phyloP scores from a whole-genome alignment of 2,797 vertebrate species.

The Balearica regulorum region DNA sequence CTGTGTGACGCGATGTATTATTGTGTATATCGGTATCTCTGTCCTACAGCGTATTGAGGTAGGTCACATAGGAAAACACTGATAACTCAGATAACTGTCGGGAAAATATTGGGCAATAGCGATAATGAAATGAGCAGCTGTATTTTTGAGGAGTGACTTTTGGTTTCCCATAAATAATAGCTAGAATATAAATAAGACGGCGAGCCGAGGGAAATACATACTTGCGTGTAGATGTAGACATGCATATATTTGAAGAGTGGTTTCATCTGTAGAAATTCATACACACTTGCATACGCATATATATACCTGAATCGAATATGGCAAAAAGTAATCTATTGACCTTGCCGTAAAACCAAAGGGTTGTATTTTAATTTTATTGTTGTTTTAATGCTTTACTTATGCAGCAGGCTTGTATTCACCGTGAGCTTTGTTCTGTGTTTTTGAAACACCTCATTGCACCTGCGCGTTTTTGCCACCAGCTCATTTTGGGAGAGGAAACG shows the following conservation, averaged over 20 bases:
- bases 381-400: background rate
- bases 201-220: background rate
- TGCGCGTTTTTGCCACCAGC: background rate
- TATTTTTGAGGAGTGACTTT: background rate
- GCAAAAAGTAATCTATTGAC: background rate
- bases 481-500: background rate
- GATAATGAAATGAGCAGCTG: background rate
- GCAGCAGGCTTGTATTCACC: background rate
- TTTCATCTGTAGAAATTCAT: background rate
- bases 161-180: background rate
- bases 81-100: background rate
- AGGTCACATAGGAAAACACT: background rate
- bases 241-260: no score
- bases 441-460: background rate
- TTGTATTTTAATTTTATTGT: background rate
- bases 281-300: rapidly evolving
- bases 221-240: rapidly evolving
- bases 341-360: rapidly evolving
- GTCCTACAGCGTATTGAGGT: background rate
- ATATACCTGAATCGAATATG: background rate
- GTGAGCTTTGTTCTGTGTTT: no score
- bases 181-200: background rate
- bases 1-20: background rate
- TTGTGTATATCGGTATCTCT: background rate
- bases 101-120: background rate